phyloP scores from a whole-genome alignment of 2,888 invertebrate species.

The Orthosia incerta region DNA sequence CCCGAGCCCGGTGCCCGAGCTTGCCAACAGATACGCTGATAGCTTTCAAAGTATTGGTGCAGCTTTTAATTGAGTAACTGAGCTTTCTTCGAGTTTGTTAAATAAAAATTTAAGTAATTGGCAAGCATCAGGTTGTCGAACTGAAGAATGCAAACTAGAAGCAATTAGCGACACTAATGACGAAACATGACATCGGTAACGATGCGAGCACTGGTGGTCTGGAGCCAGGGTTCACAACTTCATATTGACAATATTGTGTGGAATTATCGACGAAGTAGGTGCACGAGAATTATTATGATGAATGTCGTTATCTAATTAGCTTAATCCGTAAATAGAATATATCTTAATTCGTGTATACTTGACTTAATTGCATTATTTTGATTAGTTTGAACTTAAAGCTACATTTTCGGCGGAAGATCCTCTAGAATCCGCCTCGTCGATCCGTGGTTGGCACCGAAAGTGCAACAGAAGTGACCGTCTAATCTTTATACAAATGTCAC shows the following conservation, averaged over 20 bases:
- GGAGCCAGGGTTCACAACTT: too few species aligned
- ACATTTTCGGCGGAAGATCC: neutral
- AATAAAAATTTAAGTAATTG: neutral
- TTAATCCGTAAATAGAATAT: too few species aligned
- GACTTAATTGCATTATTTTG: too few species aligned
- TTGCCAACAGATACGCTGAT: neutral
- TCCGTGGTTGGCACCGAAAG: too few species aligned
- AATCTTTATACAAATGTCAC: conserved; percentile 41
- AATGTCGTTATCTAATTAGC: too few species aligned
- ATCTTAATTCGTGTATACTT: too few species aligned
- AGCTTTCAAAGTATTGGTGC: conserved; percentile 13
- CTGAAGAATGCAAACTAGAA: neutral
- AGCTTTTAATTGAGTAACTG: neutral
- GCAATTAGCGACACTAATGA: neutral
- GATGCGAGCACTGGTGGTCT: too few species aligned
- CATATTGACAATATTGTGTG: too few species aligned
- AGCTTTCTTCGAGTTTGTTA: neutral
- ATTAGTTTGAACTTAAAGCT: neutral
- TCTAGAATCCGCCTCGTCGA: neutral
- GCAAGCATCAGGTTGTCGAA: neutral
- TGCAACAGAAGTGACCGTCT: conserved; percentile 6
- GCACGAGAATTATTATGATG: too few species aligned
- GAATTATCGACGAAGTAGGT: too few species aligned
- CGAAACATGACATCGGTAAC: neutral
- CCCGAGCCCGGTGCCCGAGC: neutral